Conservation (phyloP, 2,888 invertebrate genomes). For the Pristionchus entomophagus region DNA sequence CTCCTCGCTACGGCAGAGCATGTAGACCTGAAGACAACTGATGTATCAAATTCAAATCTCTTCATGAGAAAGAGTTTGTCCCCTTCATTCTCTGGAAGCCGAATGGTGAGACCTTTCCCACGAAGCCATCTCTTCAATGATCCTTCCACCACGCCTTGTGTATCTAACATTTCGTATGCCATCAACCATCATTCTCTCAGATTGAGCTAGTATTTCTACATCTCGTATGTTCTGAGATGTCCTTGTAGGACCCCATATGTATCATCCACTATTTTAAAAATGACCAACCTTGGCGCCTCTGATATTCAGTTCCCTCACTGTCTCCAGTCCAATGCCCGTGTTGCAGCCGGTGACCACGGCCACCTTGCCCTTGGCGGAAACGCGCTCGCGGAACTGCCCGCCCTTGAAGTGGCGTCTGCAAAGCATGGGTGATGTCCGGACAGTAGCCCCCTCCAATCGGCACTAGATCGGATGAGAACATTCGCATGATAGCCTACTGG, state of each 20-base stretch:
- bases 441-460: too few relatives aligned
- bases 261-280: too few relatives aligned
- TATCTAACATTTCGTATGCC: not conserved
- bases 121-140: too few relatives aligned
- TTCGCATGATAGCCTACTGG: too few relatives aligned
- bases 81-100: too few relatives aligned
- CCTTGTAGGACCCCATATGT: too few relatives aligned
- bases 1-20: slow-evolving; percentile 70
- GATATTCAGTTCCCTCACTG: slow-evolving; percentile 67
- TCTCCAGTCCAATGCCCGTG: slow-evolving; percentile 83
- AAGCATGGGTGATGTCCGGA: too few relatives aligned
- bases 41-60: too few relatives aligned
- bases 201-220: not conserved
- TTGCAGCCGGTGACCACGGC: slow-evolving; percentile 81
- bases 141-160: not conserved
- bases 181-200: not conserved
- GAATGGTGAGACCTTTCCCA: too few relatives aligned
- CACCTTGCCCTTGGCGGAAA: slow-evolving; percentile 82
- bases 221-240: too few relatives aligned
- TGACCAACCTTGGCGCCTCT: slow-evolving; percentile 67
- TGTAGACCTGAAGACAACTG: slow-evolving; percentile 69
- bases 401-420: slow-evolving; percentile 68
- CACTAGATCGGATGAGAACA: too few relatives aligned
- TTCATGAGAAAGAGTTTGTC: too few relatives aligned
- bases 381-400: slow-evolving; percentile 71